Evolutionary conservation across 2,113 vertebrate species (phyloP).

Genomic region (Crotalus horridus): DNA sequence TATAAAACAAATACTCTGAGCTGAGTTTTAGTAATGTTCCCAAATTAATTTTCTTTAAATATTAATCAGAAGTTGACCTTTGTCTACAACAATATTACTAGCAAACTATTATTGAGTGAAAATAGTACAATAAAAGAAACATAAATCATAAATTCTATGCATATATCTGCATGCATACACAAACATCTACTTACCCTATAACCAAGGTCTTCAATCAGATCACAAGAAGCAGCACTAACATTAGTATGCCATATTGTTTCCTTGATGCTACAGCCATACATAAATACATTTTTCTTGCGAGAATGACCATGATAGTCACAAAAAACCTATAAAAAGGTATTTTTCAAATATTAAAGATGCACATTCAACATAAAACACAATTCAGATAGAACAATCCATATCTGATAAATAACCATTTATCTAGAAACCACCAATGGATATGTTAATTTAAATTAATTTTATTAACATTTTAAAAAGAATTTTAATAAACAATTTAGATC

Average conservation of each 20-base stretch:
- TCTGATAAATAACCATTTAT: not conserved
- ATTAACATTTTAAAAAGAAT: not conserved
- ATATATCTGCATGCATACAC: not conserved
- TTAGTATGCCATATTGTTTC: constrained; percentile 93
- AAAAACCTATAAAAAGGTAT: constrained; percentile 69
- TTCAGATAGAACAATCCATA: not conserved
- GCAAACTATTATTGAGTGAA: not conserved
- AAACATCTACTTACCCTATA: constrained; percentile 77
- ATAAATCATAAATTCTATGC: not conserved
- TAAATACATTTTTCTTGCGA: constrained; percentile 98
- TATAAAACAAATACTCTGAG: not conserved
- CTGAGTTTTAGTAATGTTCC: not conserved
- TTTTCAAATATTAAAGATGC: constrained; percentile 39
- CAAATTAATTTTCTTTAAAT: not conserved
- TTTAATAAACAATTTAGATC: not conserved
- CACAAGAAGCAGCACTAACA: constrained; percentile 77
- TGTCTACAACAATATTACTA: not conserved
- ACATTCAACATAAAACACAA: not conserved
- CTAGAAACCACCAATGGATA: not conserved
- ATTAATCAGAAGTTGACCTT: not conserved
- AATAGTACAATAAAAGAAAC: not conserved
- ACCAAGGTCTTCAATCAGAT: constrained; percentile 85
- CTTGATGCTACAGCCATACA: constrained; percentile 98
- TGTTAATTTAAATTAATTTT: not conserved
- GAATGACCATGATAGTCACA: constrained; percentile 98